phyloP scores from a whole-genome alignment of 2,888 invertebrate genomes.

The Drosophila kanekoi region DNA sequence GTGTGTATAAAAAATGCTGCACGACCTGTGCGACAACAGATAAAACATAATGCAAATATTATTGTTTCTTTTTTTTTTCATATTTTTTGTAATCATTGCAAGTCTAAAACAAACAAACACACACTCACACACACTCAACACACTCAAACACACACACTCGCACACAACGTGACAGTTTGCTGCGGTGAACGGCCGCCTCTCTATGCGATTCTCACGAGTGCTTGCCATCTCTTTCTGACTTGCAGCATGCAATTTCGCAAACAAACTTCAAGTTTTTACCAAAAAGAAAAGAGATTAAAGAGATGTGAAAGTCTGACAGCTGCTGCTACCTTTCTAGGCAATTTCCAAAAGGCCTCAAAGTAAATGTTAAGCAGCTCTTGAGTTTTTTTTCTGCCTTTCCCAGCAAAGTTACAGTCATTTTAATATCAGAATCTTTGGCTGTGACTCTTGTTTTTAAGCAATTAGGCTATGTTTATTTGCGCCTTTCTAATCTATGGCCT shows the following conservation, averaged over 20 bases:
- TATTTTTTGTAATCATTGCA: constrained; percentile 45
- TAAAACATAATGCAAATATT: constrained; percentile 68
- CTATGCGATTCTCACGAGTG: constrained; percentile 51
- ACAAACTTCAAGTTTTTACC: constrained; percentile 4
- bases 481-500: constrained; percentile 15
- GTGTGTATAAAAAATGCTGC: constrained; percentile 11
- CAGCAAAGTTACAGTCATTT: constrained; percentile 5
- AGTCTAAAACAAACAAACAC: constrained; percentile 31
- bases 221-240: constrained; percentile 26
- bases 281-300: constrained; percentile 19
- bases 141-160: no score
- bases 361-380: constrained; percentile 26
- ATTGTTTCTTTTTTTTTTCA: constrained; percentile 29
- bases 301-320: constrained; percentile 30
- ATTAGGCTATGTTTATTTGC: constrained; percentile 5
- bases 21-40: constrained; percentile 53
- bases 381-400: constrained; percentile 10
- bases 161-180: constrained; percentile 33
- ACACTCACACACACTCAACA: constrained; percentile 23
- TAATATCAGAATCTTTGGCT: constrained; percentile 21
- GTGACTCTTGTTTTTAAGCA: constrained; percentile 25
- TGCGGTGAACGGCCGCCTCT: constrained; percentile 40
- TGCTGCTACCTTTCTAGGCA: constrained; percentile 36
- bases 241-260: constrained; percentile 37
- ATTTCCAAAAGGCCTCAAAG: constrained; percentile 18